Base-by-base conservation (phyloP, 2,888 invertebrate genomes). In the Eupithecia dodoneata region DNA sequence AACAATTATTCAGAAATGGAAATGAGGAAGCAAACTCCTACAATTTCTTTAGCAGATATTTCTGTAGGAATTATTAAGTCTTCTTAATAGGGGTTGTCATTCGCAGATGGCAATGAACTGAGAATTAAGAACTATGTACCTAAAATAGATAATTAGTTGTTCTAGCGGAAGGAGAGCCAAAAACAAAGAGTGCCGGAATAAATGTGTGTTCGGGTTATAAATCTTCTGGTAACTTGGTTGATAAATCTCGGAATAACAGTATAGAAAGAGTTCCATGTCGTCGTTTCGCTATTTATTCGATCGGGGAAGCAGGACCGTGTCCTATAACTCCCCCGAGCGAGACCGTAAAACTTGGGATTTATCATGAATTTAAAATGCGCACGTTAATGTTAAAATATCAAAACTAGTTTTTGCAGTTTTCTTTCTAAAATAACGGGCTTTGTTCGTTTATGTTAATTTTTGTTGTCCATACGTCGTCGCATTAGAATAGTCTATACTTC, bases 301-400 rank as follows among this genome's bases (percentile, higher is more conserved):
- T 84, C 85, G 76, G 78, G 80, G 80, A 84, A 85, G 83, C 83
- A 82, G 83, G 85, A 85, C 85, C 83, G 84, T 83, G 86, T 87
- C 86, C 85, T 74, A 74, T 75, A 75, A 78, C 75, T 75, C 73
- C 72, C 75, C 30, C 66, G 67, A 59, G 67, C 83, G 83, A 82
- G 85, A 82, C 85, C 85, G 85, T 86, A 86, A 87, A 91, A 93
- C 90, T 93, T 91, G 86, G 88, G 88, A 89, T 91, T 92, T 89
- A 89, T 91, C 90, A 93, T 93, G 92, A 94, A 94, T 94, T 91
- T 91, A 92, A 91, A 87, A 87, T 89, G 85, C 85, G 86, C 84
- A 83, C 45, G 73, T 71, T 77, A 72, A 79, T 79, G 76, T 88
- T 87, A 88, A 90, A 88, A 69, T 86, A 81, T 70, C 4, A n/a